Base-by-base conservation (phyloP, 2,113 vertebrate species). In the Desmodus rotundus region DNA sequence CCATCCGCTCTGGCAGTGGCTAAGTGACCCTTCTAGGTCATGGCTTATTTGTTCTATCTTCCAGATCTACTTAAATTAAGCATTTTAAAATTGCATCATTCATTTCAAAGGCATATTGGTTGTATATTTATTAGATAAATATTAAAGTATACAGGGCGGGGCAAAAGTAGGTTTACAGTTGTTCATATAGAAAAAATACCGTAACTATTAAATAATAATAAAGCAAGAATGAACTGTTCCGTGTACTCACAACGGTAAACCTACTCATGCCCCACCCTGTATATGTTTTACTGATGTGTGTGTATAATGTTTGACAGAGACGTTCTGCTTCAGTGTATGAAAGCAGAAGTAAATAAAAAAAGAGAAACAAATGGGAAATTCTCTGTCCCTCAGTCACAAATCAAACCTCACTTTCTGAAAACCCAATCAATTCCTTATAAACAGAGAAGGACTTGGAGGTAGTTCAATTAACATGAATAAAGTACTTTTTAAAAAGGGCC, bases 381-480 rank as follows among this genome's bases (percentile, higher is more conserved):
- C 83, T 61, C 17, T 85, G 2, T 78, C 74, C 9, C 7, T 89
- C 31, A 33, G 47, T 96, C 54, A 88, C 74, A 22, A 74, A 89
- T 58, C 36, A 88, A 90, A 78, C 3, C 43, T 78, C 19, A 78
- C 52, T 94, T 96, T 87, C 41, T 73, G 38, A 92, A 90, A 74
- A 77, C 72, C 70, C 70, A 92, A 96, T 20, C 20, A 45, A 78
- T 68, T 88, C 33, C 47, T 82, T 54, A 73, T 54, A 94, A 93
- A 80, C 9, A 94, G 68, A 78, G 68, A 61, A 83, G 31, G n/a
- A 95, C n/a, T 84, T 92, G 28, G 45, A 83, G 67, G 91, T 95
- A 89, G 31, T 65, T 76, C 38, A 86, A 89, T 41, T 74, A 90
- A 87, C 41, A 74, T 52, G 61, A 77, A 87, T 77, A 94, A 87